phyloP scores from a whole-genome alignment of 1,140 invertebrate genomes.

The Lordiphosa collinella region DNA sequence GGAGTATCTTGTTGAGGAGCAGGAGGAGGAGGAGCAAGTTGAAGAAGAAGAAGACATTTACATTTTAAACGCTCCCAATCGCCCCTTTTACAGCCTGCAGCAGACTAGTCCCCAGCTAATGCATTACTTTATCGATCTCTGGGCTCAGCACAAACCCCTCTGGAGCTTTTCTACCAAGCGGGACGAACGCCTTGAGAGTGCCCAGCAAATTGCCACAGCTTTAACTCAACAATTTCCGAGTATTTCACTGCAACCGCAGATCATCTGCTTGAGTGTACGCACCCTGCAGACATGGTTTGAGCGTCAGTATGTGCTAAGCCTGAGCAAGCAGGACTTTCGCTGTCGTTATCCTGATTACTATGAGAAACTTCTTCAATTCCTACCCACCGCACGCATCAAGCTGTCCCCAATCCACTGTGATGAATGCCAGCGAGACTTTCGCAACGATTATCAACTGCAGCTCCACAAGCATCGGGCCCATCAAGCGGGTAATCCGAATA shows the following conservation, averaged over 20 bases:
- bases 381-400: slow-evolving; percentile 20
- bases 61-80: slow-evolving; percentile 9
- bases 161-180: background rate
- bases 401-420: slow-evolving; percentile 15
- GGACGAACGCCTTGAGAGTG: slow-evolving; percentile 15
- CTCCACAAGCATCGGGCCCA: slow-evolving; percentile 29
- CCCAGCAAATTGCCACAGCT: slow-evolving; percentile 5
- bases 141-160: slow-evolving; percentile 15
- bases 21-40: slow-evolving; percentile 1
- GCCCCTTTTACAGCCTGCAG: slow-evolving; percentile 29
- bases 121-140: slow-evolving; percentile 23
- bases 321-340: background rate
- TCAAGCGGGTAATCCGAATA: slow-evolving; percentile 16
- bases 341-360: slow-evolving; percentile 23
- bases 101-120: slow-evolving; percentile 18
- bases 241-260: slow-evolving; percentile 4
- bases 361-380: slow-evolving; percentile 12
- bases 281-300: slow-evolving; percentile 24
- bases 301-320: slow-evolving; percentile 12
- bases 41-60: background rate
- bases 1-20: slow-evolving; percentile 5
- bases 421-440: slow-evolving; percentile 19
- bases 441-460: slow-evolving; percentile 16
- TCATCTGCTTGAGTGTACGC: slow-evolving; percentile 13
- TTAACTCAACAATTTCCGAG: slow-evolving; percentile 12